Conservation (phyloP, 2,888 invertebrate species). For the Leptarthrus brevirostris region DNA sequence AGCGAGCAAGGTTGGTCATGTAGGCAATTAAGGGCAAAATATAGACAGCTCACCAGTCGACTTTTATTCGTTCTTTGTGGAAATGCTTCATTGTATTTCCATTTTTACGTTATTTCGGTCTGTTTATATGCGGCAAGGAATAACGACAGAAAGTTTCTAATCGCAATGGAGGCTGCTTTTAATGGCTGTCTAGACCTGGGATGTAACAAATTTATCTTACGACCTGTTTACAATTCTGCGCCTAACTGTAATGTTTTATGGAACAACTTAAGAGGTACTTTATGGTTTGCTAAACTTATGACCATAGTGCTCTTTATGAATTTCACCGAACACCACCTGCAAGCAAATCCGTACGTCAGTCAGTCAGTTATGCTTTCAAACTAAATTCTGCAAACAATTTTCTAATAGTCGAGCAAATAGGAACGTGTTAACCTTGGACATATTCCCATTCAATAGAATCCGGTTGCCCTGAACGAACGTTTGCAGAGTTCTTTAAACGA, state of each 20-base stretch:
- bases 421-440: neutral
- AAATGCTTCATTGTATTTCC: neutral
- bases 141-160: neutral
- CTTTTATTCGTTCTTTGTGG: neutral
- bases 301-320: too few relatives aligned
- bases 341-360: too few relatives aligned
- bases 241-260: neutral
- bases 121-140: neutral
- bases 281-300: too few relatives aligned
- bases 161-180: neutral
- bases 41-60: neutral
- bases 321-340: too few relatives aligned
- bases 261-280: too few relatives aligned
- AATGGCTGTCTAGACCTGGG: neutral
- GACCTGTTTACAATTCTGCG: neutral
- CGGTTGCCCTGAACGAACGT: too few relatives aligned
- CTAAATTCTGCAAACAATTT: neutral
- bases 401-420: neutral
- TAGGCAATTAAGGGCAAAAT: neutral
- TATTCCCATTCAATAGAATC: neutral
- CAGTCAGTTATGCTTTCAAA: too few relatives aligned
- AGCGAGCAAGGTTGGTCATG: neutral
- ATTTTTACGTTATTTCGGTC: neutral
- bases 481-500: conserved; percentile 1
- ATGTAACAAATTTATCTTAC: too few relatives aligned